A percentile compares a stretch with the other conserved stretches of the same genome.
phyloP scores from a whole-genome alignment of 2,797 vertebrate genomes.

The Parambassis ranga region DNA sequence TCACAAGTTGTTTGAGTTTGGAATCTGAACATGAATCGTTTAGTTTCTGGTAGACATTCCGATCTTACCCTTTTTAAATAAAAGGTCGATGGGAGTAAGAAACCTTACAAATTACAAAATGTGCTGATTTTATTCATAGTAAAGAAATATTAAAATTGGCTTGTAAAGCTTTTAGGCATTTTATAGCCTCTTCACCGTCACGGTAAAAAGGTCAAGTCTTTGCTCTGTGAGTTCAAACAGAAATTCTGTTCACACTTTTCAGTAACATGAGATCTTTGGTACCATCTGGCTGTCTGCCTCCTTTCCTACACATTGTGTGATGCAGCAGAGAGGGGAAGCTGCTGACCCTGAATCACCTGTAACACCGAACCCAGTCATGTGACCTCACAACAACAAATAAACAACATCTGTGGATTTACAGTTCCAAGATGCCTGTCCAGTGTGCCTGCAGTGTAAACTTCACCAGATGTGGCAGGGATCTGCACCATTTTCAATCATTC shows the following conservation, averaged over 20 bases:
- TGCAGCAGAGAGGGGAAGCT: neutral
- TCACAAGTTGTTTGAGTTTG: no score
- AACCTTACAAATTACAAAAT: neutral
- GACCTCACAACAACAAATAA: conserved; percentile 86
- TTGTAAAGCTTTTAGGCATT: neutral
- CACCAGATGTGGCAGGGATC: conserved; percentile 89
- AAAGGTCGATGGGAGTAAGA: neutral
- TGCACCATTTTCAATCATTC: conserved; percentile 98
- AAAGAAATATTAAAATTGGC: neutral
- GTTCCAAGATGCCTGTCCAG: conserved; percentile 86
- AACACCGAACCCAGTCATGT: conserved; percentile 81
- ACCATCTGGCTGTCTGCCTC: conserved; percentile 56
- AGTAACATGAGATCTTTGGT: conserved; percentile 2
- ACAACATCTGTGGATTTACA: conserved; percentile 93
- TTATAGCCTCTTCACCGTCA: neutral
- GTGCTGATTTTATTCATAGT: neutral
- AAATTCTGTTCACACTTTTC: neutral
- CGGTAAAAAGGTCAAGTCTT: neutral
- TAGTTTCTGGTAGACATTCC: no score
- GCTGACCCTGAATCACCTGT: conserved; percentile 59
- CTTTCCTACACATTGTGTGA: conserved; percentile 79
- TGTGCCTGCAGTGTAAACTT: conserved; percentile 93
- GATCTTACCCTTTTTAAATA: neutral
- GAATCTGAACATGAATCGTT: no score
- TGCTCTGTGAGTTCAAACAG: neutral